Conservation (phyloP, 2,113 vertebrate genomes). For the Periophthalmus modestus region DNA sequence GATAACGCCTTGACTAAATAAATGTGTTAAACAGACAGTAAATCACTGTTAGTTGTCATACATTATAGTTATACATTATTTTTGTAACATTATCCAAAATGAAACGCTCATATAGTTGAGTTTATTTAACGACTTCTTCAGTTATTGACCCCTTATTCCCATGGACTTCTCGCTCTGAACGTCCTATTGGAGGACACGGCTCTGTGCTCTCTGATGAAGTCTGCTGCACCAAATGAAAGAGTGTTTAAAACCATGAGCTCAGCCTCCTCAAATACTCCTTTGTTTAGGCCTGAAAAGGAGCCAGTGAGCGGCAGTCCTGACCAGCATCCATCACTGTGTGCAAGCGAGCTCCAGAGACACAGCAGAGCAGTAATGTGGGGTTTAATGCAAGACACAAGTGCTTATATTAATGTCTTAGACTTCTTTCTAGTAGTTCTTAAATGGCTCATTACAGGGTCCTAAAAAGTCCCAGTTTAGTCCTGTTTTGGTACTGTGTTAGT, state of each 20-base stretch:
- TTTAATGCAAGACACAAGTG: too few species aligned
- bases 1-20: too few species aligned
- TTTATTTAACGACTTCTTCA: slow-evolving; percentile 6
- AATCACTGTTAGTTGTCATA: too few species aligned
- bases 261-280: slow-evolving; percentile 60
- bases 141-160: slow-evolving; percentile 43
- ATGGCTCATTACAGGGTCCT: neutral
- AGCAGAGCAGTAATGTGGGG: neutral
- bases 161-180: slow-evolving; percentile 30
- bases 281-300: slow-evolving; percentile 58
- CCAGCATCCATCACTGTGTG: slow-evolving; percentile 33
- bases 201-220: slow-evolving; percentile 45
- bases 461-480: too few species aligned
- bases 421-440: neutral
- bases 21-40: too few species aligned
- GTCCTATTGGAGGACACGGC: slow-evolving; percentile 50
- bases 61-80: neutral
- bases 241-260: slow-evolving; percentile 68
- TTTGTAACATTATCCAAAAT: neutral
- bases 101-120: too few species aligned
- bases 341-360: neutral
- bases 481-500: too few species aligned
- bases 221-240: slow-evolving; percentile 68
- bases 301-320: slow-evolving; percentile 59
- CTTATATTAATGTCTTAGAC: neutral